Evolutionary conservation across 1,140 invertebrate species (phyloP), one percentile per base, ranked within the genome.

Genomic region (Drosophila nigromelanica): DNA sequence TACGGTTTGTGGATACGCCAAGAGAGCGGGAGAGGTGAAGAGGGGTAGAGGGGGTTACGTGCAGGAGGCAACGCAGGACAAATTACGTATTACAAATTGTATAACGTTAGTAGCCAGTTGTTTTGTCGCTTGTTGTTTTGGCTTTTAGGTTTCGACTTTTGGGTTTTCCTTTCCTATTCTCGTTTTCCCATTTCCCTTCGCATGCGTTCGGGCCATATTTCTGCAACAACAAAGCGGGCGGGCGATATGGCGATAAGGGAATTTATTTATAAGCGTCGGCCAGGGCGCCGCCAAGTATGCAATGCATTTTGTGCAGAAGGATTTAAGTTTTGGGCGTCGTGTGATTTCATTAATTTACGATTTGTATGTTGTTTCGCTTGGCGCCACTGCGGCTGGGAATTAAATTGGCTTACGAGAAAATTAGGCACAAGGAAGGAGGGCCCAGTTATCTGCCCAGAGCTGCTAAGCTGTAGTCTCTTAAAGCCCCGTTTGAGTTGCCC

Each of bases 331-430:
- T 45, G 60, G 58, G 24, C 37, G 37, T 55, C 58, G 52, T 86
- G 78, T 74, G 73, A 83, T 87, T 89, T 63, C 85, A 89, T 83
- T 87, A 87, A 87, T 87, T 87, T 87, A 87, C 83, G 83, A 87
- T 78, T 68, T 78, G 68, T 58, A 33, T 45, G 40, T 54, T 51
- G 50, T 61, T 35, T 24, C 40, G 48, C 35, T 14, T 43, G 83
- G 78, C 82, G 82, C 78, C 82, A 62, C 61, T 14, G 43, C 39
- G 79, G 47, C 82, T 89, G 62, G 15, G 78, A 87, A 82, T 86
- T 86, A 86, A 86, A 86, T 87, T 87, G 78, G 83, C 82, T 87
- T 87, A 87, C 58, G 61, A 30, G 48, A 48, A 69, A 52, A 78
- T 81, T 79, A 68, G 58, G 76, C 73, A 58, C 51, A 52, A 27